phyloP scores from a whole-genome alignment of 2,888 invertebrate species.

The Zhengitettix transpicula region DNA sequence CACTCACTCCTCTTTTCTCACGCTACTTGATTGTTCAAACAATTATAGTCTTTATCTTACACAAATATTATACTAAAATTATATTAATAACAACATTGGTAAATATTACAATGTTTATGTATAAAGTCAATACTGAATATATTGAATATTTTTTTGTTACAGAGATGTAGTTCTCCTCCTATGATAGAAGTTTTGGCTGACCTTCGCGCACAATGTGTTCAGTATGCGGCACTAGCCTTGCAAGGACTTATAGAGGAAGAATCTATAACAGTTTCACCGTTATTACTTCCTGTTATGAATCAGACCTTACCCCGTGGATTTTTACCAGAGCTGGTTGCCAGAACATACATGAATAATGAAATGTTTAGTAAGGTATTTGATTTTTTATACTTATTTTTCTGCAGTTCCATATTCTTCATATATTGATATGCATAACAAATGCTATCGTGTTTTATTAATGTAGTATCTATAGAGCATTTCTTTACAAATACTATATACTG shows the following conservation, averaged over 20 bases:
- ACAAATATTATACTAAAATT: too few relatives aligned
- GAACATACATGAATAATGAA: slow-evolving; percentile 41
- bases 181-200: slow-evolving; percentile 45
- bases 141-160: slow-evolving; percentile 14
- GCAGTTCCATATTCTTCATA: too few relatives aligned
- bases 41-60: too few relatives aligned
- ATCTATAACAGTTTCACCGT: slow-evolving; percentile 35
- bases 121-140: too few relatives aligned
- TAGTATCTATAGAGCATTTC: not conserved
- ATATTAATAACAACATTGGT: too few relatives aligned
- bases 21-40: too few relatives aligned
- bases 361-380: slow-evolving; percentile 29
- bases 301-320: slow-evolving; percentile 60
- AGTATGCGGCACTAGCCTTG: slow-evolving; percentile 38
- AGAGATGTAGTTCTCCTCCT: slow-evolving; percentile 56
- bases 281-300: slow-evolving; percentile 49
- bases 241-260: slow-evolving; percentile 26
- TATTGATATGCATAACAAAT: too few relatives aligned
- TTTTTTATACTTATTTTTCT: not conserved
- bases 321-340: slow-evolving; percentile 43
- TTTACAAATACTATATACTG: not conserved
- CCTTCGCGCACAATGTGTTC: slow-evolving; percentile 39
- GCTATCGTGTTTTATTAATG: too few relatives aligned
- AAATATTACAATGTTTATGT: too few relatives aligned
- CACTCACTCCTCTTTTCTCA: too few relatives aligned